These are phyloP conservation scores for Tryphoninae sp. DNA, from an alignment of 2,888 invertebrate genomes.

Conservation along the genomic window DNA sequence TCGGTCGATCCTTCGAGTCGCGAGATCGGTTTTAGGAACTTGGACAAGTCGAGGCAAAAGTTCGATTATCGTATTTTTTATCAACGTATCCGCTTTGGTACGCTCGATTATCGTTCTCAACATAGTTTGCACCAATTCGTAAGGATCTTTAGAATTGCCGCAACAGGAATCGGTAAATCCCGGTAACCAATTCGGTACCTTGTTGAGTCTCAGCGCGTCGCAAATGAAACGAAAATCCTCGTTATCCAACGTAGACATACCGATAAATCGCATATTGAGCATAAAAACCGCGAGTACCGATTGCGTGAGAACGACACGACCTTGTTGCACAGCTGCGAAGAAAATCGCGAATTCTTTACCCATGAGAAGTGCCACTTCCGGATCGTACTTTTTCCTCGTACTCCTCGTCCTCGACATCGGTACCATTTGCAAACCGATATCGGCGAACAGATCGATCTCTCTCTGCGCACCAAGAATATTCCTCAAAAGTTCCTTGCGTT, in stretches of 20 bases:
- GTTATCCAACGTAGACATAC: no score
- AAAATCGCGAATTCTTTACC: slow-evolving; percentile 64
- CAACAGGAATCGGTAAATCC: no score
- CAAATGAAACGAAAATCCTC: no score
- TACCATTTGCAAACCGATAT: slow-evolving; percentile 58
- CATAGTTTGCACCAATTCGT: no score
- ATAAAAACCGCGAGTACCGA: no score
- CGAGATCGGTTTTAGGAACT: slow-evolving; percentile 1
- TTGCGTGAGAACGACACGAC: no score
- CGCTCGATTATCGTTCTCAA: slow-evolving; percentile 35
- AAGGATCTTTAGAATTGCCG: no score
- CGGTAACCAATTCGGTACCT: no score
- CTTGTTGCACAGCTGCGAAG: slow-evolving; percentile 12
- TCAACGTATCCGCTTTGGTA: slow-evolving; percentile 40
- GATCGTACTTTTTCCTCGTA: slow-evolving; percentile 20
- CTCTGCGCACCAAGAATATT: slow-evolving; percentile 31
- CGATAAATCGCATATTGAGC: no score
- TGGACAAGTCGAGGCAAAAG: slow-evolving; percentile 30
- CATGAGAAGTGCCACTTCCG: slow-evolving; percentile 21
- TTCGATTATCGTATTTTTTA: slow-evolving; percentile 47
- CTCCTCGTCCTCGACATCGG: slow-evolving; percentile 48
- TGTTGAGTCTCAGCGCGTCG: no score
- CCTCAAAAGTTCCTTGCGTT: slow-evolving; percentile 31
- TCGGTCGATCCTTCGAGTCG: slow-evolving; percentile 29
- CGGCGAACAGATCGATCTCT: slow-evolving; percentile 59